These are phyloP conservation scores for Cynodonichthys magdalenae DNA, from an alignment of 2,797 vertebrate genomes.

Conservation along the genomic window DNA sequence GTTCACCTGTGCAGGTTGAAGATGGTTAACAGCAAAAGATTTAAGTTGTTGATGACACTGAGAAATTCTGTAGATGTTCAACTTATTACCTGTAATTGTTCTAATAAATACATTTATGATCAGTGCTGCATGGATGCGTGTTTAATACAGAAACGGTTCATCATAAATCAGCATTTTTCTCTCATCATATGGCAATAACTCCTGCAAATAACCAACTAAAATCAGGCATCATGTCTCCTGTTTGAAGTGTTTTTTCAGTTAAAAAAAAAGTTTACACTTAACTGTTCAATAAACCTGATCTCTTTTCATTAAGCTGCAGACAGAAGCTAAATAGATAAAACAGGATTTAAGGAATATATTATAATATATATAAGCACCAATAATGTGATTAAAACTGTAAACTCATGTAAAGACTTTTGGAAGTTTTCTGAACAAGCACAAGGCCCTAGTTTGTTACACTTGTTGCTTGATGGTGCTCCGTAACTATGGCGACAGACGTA, in stretches of 20 bases:
- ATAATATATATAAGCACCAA: neutral
- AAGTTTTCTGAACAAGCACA: neutral
- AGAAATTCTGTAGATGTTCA: constrained; percentile 34
- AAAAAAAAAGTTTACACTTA: neutral
- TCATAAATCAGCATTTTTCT: too few relatives aligned
- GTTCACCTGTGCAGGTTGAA: constrained; percentile 14
- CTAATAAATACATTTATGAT: constrained; percentile 56
- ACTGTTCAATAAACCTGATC: neutral
- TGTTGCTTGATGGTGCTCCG: neutral
- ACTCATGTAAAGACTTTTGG: neutral
- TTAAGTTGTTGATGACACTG: constrained; percentile 4
- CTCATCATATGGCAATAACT: neutral
- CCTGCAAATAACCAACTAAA: neutral
- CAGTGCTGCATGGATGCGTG: neutral
- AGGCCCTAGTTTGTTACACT: neutral
- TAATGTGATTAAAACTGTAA: neutral
- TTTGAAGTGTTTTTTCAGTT: too few relatives aligned
- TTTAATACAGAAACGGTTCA: neutral
- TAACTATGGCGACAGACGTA: constrained; percentile 76
- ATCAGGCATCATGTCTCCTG: neutral
- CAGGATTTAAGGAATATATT: too few relatives aligned
- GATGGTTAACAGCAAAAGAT: constrained; percentile 1
- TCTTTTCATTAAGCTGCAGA: neutral
- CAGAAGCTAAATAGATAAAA: neutral
- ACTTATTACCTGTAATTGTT: constrained; percentile 40